Conservation (phyloP, 2,113 vertebrate species). For the Dermatemys mawii region DNA sequence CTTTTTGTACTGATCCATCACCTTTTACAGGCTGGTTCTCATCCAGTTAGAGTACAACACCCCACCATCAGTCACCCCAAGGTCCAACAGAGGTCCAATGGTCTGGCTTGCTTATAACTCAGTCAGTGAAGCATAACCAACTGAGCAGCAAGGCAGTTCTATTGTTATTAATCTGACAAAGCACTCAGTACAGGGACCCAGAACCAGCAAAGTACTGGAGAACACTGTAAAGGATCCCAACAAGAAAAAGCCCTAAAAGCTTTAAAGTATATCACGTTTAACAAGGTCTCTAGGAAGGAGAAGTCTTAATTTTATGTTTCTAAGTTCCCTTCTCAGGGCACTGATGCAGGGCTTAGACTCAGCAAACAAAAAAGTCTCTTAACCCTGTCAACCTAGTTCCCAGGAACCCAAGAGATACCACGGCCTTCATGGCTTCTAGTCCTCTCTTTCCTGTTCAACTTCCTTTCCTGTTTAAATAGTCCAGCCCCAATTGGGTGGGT, state of each 20-base stretch:
- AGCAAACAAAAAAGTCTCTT: neutral
- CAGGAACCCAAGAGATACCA: neutral
- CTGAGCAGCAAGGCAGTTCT: neutral
- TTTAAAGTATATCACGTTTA: neutral
- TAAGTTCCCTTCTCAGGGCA: neutral
- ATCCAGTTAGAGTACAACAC: neutral
- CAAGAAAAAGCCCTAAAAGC: neutral
- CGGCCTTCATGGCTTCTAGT: neutral
- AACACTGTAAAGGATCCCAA: neutral
- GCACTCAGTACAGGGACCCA: rapidly evolving
- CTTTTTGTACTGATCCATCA: neutral
- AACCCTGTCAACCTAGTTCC: neutral
- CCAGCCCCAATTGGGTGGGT: neutral
- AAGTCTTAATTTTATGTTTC: neutral
- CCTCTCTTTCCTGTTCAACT: neutral
- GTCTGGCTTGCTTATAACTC: neutral
- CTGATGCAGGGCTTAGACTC: neutral
- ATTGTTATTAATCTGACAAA: neutral
- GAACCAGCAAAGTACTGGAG: neutral
- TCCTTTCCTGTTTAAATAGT: neutral
- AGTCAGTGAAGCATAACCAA: neutral
- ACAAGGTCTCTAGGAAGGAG: neutral
- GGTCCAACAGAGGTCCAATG: rapidly evolving
- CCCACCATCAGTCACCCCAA: rapidly evolving
- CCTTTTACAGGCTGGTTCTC: neutral